Evolutionary conservation across 2,113 vertebrate species (phyloP).

Genomic region (Caracal caracal): DNA sequence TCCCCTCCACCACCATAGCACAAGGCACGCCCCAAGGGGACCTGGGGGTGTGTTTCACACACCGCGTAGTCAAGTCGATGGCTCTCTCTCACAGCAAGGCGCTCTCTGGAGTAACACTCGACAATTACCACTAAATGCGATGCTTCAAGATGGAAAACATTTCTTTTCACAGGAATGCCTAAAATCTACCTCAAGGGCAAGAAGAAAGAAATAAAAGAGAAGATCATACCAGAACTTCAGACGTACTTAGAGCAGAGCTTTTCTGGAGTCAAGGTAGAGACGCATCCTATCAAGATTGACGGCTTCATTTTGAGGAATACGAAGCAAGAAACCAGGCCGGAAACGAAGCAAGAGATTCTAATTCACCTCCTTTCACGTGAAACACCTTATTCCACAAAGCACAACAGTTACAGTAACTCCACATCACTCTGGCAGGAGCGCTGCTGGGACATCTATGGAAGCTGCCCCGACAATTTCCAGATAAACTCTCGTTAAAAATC

Average conservation of each 20-base stretch:
- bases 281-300: accelerated
- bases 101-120: conserved; percentile 23
- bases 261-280: neutral
- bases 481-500: neutral
- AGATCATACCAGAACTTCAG: neutral
- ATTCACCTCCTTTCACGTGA: accelerated
- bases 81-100: neutral
- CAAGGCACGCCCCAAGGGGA: neutral
- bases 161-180: conserved; percentile 29
- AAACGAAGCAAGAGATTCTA: neutral
- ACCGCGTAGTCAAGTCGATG: neutral
- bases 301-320: neutral
- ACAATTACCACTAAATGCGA: neutral
- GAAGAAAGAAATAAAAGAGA: neutral
- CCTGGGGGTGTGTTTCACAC: neutral
- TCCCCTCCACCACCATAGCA: neutral
- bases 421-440: accelerated
- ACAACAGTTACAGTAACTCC: accelerated
- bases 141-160: conserved; percentile 16
- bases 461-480: neutral
- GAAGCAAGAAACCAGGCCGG: neutral
- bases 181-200: neutral
- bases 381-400: accelerated
- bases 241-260: neutral
- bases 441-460: neutral